These are phyloP conservation scores for Solenodon paradoxus DNA, from an alignment of 2,113 vertebrate genomes.

Conservation along the genomic window DNA sequence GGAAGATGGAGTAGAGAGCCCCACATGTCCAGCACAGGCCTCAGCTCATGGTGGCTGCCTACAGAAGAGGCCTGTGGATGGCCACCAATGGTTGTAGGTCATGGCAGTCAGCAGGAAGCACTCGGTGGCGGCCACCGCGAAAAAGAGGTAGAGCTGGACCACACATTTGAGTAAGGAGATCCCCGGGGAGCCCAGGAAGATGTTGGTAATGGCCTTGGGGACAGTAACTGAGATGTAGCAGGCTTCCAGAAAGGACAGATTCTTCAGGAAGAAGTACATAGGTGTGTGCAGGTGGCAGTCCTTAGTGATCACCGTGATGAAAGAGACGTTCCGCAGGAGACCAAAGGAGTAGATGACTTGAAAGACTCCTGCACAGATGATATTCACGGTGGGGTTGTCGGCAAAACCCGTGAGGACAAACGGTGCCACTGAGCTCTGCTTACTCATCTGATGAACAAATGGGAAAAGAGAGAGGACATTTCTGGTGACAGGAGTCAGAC, in stretches of 20 bases:
- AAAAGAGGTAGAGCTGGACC: neutral
- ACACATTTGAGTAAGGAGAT: constrained; percentile 1
- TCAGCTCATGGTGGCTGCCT: neutral
- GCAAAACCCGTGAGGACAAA: constrained; percentile 25
- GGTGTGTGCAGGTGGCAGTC: neutral
- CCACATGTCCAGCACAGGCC: neutral
- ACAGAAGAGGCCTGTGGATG: constrained; percentile 38
- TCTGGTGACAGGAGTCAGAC: neutral
- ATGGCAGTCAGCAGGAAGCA: constrained; percentile 48
- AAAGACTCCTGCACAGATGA: neutral
- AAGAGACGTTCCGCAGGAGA: constrained; percentile 27
- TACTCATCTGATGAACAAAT: neutral
- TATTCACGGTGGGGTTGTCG: neutral
- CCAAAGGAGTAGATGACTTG: neutral
- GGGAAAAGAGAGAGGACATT: neutral
- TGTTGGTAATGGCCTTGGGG: neutral
- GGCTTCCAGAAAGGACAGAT: constrained; percentile 48
- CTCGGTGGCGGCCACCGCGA: neutral
- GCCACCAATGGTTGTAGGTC: constrained; percentile 38
- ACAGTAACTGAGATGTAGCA: constrained; percentile 31
- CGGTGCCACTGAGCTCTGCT: neutral
- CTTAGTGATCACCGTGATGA: neutral
- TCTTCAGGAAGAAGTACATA: constrained; percentile 53
- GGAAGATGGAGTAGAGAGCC: neutral
- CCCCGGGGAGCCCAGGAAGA: neutral